These are phyloP conservation scores for Castor canadensis DNA, from an alignment of 2,113 vertebrate species.

Conservation along the genomic window DNA sequence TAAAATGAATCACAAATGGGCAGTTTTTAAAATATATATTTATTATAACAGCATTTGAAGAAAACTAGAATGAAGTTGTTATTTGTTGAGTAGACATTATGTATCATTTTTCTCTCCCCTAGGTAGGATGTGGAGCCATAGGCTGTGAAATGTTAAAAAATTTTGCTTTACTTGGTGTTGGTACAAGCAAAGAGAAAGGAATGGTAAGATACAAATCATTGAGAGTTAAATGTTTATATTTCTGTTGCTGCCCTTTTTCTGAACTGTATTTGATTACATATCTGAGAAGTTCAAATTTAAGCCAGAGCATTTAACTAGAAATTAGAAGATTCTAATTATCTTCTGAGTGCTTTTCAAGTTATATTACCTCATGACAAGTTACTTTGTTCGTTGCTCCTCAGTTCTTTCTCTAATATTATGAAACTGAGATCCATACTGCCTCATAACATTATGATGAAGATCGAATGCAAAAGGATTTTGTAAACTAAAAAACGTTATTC, in stretches of 20 bases:
- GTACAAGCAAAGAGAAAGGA: constrained; percentile 86
- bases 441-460: not conserved
- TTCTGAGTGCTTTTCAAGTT: not conserved
- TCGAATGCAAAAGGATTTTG: constrained; percentile 28
- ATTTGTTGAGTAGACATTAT: not conserved
- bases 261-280: not conserved
- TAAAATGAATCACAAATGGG: not conserved
- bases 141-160: constrained; percentile 99
- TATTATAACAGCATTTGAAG: constrained; percentile 10
- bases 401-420: constrained; percentile 24
- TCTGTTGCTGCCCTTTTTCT: not conserved
- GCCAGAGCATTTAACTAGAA: not conserved
- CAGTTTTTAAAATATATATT: not conserved
- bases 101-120: constrained; percentile 47
- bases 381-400: not conserved
- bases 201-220: constrained; percentile 80
- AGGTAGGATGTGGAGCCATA: constrained; percentile 99
- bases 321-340: not conserved
- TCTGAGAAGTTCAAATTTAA: too few species aligned
- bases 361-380: not conserved
- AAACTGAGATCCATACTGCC: not conserved
- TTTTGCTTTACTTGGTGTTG: constrained; percentile 95
- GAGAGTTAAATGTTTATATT: constrained; percentile 1
- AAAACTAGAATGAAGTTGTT: not conserved
- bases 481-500: not conserved